Conservation (phyloP, 2,113 vertebrate genomes). For the Riparia riparia region DNA sequence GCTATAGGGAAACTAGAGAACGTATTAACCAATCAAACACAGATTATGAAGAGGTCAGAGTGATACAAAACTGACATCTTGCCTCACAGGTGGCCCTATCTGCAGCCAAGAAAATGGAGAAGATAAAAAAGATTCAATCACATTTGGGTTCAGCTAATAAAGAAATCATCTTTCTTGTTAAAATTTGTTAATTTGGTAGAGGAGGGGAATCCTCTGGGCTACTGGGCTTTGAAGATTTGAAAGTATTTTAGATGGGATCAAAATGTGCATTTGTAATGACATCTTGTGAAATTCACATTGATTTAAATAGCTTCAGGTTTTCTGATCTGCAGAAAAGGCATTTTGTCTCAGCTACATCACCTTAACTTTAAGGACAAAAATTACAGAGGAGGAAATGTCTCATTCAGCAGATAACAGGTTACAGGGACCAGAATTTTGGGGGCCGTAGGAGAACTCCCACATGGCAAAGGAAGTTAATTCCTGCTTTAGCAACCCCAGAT, state of each 20-base stretch:
- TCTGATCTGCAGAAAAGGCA: not conserved
- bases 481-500: not conserved
- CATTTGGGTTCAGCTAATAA: not conserved
- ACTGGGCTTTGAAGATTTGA: rapidly evolving
- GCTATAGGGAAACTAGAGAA: not conserved
- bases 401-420: not conserved
- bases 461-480: not conserved
- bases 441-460: not conserved
- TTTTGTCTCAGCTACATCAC: not conserved
- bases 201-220: not conserved
- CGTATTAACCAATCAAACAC: not conserved
- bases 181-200: not conserved
- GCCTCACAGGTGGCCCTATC: not conserved
- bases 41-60: conserved; percentile 50
- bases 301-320: not conserved
- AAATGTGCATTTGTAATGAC: not conserved
- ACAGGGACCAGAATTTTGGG: not conserved
- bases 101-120: not conserved
- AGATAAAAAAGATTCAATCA: not conserved
- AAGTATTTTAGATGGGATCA: not conserved
- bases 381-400: not conserved
- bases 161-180: not conserved
- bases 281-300: not conserved
- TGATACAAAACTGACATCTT: not conserved
- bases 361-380: not conserved